These are phyloP conservation scores for Neuroterus valhalla DNA, from an alignment of 1,140 invertebrate species.

Conservation along the genomic window DNA sequence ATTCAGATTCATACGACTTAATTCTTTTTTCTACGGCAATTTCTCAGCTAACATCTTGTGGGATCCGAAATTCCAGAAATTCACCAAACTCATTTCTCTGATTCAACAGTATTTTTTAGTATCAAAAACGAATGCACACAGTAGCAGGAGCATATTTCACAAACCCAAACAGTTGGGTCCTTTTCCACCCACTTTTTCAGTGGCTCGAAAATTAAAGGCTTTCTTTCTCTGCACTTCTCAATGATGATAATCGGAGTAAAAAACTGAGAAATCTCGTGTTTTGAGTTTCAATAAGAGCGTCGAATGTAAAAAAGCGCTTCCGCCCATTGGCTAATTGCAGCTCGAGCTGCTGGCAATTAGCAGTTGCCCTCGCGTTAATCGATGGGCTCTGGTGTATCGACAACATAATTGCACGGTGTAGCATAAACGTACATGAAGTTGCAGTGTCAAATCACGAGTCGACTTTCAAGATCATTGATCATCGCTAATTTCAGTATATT, in stretches of 20 bases:
- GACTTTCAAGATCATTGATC: background rate
- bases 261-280: background rate
- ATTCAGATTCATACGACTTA: too few species aligned
- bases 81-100: too few species aligned
- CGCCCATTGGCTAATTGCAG: constrained; percentile 1
- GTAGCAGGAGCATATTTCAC: too few species aligned
- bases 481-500: constrained; percentile 6
- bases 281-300: background rate
- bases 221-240: background rate
- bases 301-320: background rate
- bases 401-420: constrained; percentile 8
- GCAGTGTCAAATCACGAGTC: background rate
- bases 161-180: too few species aligned
- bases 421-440: constrained; percentile 5
- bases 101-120: too few species aligned
- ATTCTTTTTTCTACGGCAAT: too few species aligned
- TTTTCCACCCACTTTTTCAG: too few species aligned
- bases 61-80: too few species aligned
- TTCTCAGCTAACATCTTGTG: too few species aligned
- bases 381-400: constrained; percentile 1
- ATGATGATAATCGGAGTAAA: background rate
- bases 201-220: too few species aligned
- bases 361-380: constrained; percentile 14
- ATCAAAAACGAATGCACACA: too few species aligned
- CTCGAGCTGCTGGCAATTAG: constrained; percentile 2